Evolutionary conservation across 2,113 vertebrate genomes (phyloP).

Genomic region (Coregonus clupeaformis): DNA sequence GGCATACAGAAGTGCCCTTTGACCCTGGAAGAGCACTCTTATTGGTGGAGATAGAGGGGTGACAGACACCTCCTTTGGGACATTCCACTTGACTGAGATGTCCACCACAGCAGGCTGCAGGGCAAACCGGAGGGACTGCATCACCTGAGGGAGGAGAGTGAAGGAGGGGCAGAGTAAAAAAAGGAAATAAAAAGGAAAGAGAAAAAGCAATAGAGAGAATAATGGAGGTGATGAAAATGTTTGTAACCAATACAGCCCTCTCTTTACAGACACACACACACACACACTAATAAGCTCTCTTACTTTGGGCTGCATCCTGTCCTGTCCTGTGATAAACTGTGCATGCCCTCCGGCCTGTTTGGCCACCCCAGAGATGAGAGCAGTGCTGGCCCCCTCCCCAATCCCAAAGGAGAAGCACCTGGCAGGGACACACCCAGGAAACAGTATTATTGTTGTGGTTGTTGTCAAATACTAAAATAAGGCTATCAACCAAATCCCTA

Average conservation of each 20-base stretch:
- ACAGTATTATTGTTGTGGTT: background rate
- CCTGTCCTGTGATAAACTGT: conserved; percentile 80
- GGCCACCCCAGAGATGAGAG: conserved; percentile 80
- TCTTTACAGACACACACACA: no score
- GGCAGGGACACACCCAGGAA: conserved; percentile 9
- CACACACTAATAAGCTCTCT: conserved; percentile 24
- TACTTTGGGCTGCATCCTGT: conserved; percentile 84
- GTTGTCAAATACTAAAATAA: no score
- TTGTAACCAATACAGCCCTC: no score
- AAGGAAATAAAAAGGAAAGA: background rate
- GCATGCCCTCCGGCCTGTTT: conserved; percentile 70
- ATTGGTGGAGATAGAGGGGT: conserved; percentile 63
- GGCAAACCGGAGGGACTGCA: conserved; percentile 66
- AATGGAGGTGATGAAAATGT: no score
- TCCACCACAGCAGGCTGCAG: conserved; percentile 63
- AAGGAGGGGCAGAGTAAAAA: background rate
- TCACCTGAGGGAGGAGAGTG: conserved; percentile 9
- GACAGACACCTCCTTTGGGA: conserved; percentile 61
- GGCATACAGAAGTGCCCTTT: conserved; percentile 68
- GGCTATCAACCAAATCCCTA: no score
- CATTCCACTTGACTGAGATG: conserved; percentile 62
- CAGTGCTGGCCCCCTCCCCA: conserved; percentile 81
- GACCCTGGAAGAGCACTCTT: conserved; percentile 66
- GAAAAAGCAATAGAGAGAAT: background rate
- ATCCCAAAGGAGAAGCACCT: conserved; percentile 88